These are phyloP conservation scores for Gari tellinella DNA, from an alignment of 2,888 invertebrate species.

Conservation along the genomic window DNA sequence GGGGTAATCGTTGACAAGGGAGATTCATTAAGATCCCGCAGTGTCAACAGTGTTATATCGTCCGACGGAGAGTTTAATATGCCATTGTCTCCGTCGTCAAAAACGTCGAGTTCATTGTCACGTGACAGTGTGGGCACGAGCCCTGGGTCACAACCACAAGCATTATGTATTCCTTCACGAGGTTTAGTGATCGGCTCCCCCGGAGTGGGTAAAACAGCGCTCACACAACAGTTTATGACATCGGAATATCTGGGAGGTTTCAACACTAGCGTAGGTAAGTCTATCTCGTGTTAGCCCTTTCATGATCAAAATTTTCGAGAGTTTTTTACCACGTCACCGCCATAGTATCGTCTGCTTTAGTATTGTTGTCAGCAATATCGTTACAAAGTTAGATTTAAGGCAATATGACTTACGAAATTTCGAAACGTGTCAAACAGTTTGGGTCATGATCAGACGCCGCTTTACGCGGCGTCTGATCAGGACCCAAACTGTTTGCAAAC, in stretches of 20 bases:
- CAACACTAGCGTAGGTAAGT: constrained; percentile 88
- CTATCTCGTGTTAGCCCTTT: too few species aligned
- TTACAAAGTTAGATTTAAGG: too few species aligned
- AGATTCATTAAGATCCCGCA: constrained; percentile 94
- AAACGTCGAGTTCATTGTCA: constrained; percentile 85
- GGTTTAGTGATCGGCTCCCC: constrained; percentile 88
- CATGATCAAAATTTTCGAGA: too few species aligned
- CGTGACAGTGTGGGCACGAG: constrained; percentile 93
- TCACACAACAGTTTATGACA: constrained; percentile 89
- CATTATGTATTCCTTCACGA: constrained; percentile 86
- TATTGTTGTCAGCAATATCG: too few species aligned
- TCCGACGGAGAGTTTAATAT: constrained; percentile 85
- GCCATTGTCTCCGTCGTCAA: constrained; percentile 68
- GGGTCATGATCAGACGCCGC: too few species aligned
- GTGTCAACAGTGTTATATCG: constrained; percentile 93
- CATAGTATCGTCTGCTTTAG: too few species aligned
- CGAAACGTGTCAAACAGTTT: too few species aligned
- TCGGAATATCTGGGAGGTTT: constrained; percentile 90
- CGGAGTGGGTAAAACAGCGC: constrained; percentile 89
- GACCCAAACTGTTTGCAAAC: too few species aligned
- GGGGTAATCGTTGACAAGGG: constrained; percentile 96
- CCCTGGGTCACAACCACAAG: constrained; percentile 84
- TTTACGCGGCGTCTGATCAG: too few species aligned
- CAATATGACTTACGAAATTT: too few species aligned
- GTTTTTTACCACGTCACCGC: too few species aligned